Conservation (phyloP, 2,888 invertebrate species). For the Cyaniris semiargus region DNA sequence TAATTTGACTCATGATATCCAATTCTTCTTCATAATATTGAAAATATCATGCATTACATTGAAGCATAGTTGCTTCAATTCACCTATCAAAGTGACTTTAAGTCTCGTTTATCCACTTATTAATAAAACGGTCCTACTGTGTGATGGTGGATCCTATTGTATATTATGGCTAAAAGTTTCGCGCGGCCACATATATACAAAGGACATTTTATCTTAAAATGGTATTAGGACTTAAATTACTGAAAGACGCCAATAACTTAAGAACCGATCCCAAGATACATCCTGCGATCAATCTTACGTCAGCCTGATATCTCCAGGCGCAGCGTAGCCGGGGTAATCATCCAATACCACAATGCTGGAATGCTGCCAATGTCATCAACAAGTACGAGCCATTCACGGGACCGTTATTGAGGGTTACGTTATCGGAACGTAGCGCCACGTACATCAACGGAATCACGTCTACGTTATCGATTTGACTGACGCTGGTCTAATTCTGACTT, state of each 20-base stretch:
- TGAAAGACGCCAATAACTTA: background rate
- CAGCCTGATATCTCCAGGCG: constrained; percentile 16
- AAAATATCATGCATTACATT: too few species aligned
- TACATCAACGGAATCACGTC: constrained; percentile 31
- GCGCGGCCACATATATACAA: too few species aligned
- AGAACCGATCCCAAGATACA: constrained; percentile 3
- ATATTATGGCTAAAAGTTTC: too few species aligned
- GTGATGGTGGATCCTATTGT: too few species aligned
- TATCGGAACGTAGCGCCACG: constrained; percentile 32
- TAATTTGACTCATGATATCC: too few species aligned
- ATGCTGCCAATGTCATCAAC: constrained; percentile 33
- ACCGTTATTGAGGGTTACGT: constrained; percentile 31
- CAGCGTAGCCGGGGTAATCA: constrained; percentile 16
- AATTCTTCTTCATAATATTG: too few species aligned
- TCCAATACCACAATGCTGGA: constrained; percentile 28
- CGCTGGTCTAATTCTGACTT: constrained; percentile 28
- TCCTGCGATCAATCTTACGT: constrained; percentile 11
- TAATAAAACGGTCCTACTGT: too few species aligned
- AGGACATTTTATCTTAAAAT: too few species aligned
- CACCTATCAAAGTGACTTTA: too few species aligned
- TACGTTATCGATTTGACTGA: constrained; percentile 12
- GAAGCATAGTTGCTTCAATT: too few species aligned
- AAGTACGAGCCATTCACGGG: constrained; percentile 32
- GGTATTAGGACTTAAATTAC: background rate
- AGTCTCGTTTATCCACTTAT: too few species aligned